Conservation (phyloP, 2,113 vertebrate genomes). For the Columba livia region DNA sequence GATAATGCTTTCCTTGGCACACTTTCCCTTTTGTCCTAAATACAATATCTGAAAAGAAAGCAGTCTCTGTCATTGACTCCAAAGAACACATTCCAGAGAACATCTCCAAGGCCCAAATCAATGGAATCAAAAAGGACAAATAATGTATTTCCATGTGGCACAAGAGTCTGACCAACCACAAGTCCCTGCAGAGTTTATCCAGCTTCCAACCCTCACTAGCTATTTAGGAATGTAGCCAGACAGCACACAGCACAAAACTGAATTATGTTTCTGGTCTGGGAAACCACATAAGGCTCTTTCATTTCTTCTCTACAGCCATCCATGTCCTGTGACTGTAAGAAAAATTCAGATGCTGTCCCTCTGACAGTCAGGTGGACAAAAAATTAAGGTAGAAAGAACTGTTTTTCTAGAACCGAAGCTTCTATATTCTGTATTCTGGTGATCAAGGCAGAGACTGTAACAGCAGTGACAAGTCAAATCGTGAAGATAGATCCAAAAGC, state of each 20-base stretch:
- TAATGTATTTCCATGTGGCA: neutral
- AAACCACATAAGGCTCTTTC: neutral
- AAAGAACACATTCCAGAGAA: neutral
- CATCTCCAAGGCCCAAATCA: neutral
- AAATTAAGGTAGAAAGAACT: neutral
- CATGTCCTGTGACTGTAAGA: neutral
- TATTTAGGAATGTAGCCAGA: neutral
- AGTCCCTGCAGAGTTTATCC: neutral
- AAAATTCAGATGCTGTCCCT: neutral
- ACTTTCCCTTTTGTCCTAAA: neutral
- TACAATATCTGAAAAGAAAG: neutral
- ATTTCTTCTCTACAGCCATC: neutral
- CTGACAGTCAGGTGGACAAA: neutral
- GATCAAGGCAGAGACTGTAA: conserved; percentile 20
- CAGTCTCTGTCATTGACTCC: neutral
- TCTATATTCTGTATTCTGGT: neutral
- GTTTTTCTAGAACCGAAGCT: neutral
- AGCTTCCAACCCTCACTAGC: neutral
- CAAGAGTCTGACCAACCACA: neutral
- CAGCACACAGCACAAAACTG: neutral
- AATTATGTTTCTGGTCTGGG: neutral
- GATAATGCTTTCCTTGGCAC: neutral
- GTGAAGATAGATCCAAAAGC: conserved; percentile 8
- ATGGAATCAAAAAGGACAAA: neutral
- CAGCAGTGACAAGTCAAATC: conserved; percentile 46